Evolutionary conservation across 2,888 invertebrate species (phyloP).

Genomic region (Ametastegia equiseti): DNA sequence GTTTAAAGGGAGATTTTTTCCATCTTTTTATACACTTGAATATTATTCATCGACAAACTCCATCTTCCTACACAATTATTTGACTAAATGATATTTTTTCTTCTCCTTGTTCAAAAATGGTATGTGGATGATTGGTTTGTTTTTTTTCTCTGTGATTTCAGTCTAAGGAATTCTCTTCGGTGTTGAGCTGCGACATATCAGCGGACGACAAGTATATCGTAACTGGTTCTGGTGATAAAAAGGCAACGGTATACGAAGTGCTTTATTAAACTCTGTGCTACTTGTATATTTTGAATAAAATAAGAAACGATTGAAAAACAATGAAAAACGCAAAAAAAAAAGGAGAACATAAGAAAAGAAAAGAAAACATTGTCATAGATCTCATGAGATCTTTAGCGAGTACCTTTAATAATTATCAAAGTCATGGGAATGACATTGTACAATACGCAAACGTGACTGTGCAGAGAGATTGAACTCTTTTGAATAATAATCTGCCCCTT

Average conservation of each 20-base stretch:
- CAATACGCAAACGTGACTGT: constrained; percentile 37
- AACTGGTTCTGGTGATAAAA: constrained; percentile 98
- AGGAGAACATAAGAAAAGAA: neutral
- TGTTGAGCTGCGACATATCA: constrained; percentile 98
- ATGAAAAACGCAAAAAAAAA: neutral
- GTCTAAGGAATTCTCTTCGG: constrained; percentile 98
- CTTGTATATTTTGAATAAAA: constrained; percentile 48
- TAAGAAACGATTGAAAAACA: neutral
- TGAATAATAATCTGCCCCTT: constrained; percentile 1
- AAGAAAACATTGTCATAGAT: constrained; percentile 39
- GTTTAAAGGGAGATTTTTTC: constrained; percentile 27
- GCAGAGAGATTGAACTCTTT: constrained; percentile 25
- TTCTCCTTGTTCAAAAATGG: neutral
- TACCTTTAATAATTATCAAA: constrained; percentile 55
- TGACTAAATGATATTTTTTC: too few relatives aligned
- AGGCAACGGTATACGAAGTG: constrained; percentile 98
- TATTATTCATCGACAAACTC: too few relatives aligned
- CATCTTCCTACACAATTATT: too few relatives aligned
- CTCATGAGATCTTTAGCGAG: constrained; percentile 35
- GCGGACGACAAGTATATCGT: constrained; percentile 98
- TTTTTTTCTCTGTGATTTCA: constrained; percentile 75
- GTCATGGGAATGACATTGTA: constrained; percentile 22
- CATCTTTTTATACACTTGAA: too few relatives aligned
- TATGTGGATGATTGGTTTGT: constrained; percentile 51
- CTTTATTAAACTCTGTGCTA: constrained; percentile 81